Base-by-base conservation (phyloP, 1,140 invertebrate species). In the Nautilus pompilius region DNA sequence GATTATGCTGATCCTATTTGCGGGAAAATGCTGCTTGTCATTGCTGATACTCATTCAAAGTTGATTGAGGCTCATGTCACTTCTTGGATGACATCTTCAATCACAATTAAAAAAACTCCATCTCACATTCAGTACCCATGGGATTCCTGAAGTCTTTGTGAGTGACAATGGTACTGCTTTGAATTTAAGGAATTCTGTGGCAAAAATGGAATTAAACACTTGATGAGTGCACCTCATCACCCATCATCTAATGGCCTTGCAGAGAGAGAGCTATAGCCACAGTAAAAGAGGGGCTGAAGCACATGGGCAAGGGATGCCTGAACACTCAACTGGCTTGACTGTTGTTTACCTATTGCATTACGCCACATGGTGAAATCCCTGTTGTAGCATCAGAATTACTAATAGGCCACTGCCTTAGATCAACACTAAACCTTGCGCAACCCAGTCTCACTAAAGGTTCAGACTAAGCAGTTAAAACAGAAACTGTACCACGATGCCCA, bases 101-200 rank as follows among this genome's bases (percentile, higher is more conserved):
- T 22, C 5, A 73, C 66, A 17, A 60, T 72, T 46, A 45, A 58
- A 8, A n/a, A 55, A 26, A 17, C 46, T 71, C 28, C 48, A 65
- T 20, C 5, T 30, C 13, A 17, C 63, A 22, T 84, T 84, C 72
- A 60, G 76, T 8, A 62, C 65, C 34, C 74, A 79, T 67, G 84
- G 81, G 29, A 66, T 83, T 54, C 83, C 82, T 5, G 45, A 74
- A 22, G 68, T 68, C 45, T 10, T 85, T 5, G 77, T 84, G 36
- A 74, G 76, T 0, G 84, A 86, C 69, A 84, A 82, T 66, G 83
- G 79, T 54, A 75, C 83, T 15, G 73, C 78, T 49, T 85, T 85
- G 75, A 81, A 64, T 85, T 85, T 66, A 54, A 62, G 66, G 33
- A 62, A 2, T 86, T 86, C 70, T 60, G 76, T 45, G 71, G 60